Evolutionary conservation across 2,888 invertebrate species (phyloP).

Genomic region (Andrena flavipes): DNA sequence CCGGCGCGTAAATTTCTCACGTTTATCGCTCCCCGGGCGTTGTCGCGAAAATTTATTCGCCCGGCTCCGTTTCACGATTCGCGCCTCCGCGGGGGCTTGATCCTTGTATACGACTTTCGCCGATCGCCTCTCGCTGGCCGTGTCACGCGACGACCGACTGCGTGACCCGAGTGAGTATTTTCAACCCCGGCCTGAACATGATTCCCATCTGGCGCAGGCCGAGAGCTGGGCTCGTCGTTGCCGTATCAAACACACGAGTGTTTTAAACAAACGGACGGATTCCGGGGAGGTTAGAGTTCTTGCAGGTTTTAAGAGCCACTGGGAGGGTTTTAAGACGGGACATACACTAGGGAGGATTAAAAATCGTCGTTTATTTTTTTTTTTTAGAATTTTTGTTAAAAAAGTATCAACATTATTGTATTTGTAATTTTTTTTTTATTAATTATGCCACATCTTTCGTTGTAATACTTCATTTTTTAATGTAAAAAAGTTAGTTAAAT

Average conservation of each 20-base stretch:
- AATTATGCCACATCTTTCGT: no score
- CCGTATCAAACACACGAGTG: conserved; percentile 19
- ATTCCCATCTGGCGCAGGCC: conserved; percentile 32
- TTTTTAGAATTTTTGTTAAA: no score
- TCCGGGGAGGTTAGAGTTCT: no score
- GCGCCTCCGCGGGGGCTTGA: conserved; percentile 24
- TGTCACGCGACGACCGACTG: conserved; percentile 34
- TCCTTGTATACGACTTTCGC: conserved; percentile 20
- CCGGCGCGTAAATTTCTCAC: conserved; percentile 61
- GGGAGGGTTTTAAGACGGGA: no score
- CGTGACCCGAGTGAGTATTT: conserved; percentile 44
- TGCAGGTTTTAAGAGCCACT: no score
- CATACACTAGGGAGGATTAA: no score
- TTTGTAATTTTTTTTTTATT: no score
- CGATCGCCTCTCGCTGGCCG: neutral
- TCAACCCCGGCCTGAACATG: conserved; percentile 15
- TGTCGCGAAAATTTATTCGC: conserved; percentile 47
- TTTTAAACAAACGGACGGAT: no score
- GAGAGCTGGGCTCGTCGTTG: conserved; percentile 21
- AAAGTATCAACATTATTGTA: no score
- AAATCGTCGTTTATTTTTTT: no score
- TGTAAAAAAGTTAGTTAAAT: no score
- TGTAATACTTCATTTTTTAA: no score
- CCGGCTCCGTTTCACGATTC: conserved; percentile 28
- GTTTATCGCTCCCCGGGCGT: conserved; percentile 47